Percentiles rank a stretch among this genome's conserved stretches.
Evolutionary conservation across 2,888 invertebrate species (phyloP).

Genomic region (Calliopum simillimum): DNA sequence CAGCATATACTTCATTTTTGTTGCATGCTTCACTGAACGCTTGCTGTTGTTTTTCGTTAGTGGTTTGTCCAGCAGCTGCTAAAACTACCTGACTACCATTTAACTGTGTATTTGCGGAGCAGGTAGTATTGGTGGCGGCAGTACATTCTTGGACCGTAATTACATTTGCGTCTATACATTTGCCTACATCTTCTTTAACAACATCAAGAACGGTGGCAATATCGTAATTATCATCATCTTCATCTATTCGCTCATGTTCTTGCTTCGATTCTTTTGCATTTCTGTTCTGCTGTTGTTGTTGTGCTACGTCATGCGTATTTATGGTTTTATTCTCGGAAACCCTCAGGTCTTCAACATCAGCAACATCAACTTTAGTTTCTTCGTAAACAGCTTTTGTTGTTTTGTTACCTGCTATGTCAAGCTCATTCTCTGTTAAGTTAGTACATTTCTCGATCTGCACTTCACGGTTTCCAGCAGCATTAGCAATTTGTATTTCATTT

Average conservation of each 20-base stretch:
- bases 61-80: constrained; percentile 25
- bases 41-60: constrained; percentile 19
- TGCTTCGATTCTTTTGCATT: constrained; percentile 42
- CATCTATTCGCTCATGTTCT: constrained; percentile 41
- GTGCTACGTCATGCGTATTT: constrained; percentile 51
- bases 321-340: constrained; percentile 51
- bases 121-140: constrained; percentile 38
- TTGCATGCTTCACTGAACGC: constrained; percentile 46
- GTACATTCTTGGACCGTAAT: constrained; percentile 18
- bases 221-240: constrained; percentile 40
- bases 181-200: constrained; percentile 26
- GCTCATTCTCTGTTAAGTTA: constrained; percentile 11
- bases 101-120: constrained; percentile 23
- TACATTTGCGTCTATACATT: not conserved
- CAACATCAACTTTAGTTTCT: constrained; percentile 1
- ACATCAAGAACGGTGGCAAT: constrained; percentile 24
- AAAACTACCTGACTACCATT: not conserved
- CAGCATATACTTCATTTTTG: constrained; percentile 44
- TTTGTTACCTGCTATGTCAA: constrained; percentile 28
- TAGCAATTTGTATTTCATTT: too few relatives aligned
- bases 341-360: constrained; percentile 32
- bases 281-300: constrained; percentile 36
- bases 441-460: too few relatives aligned
- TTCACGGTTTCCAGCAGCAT: too few relatives aligned
- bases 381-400: not conserved